phyloP scores from a whole-genome alignment of 1,140 invertebrate species.

The Parapsyche elsis region DNA sequence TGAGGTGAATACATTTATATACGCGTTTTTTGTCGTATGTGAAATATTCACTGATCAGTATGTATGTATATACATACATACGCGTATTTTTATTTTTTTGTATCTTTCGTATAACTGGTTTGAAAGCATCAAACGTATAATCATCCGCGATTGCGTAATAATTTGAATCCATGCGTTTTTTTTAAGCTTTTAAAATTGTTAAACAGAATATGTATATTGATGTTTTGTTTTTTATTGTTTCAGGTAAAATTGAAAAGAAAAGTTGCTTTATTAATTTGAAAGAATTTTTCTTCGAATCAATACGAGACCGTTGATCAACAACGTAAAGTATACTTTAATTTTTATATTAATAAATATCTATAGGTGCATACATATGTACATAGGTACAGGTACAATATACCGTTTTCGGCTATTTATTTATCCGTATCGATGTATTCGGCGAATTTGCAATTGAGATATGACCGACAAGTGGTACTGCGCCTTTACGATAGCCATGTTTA shows the following conservation, averaged over 20 bases:
- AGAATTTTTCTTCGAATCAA: too few relatives aligned
- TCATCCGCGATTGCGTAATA: not conserved
- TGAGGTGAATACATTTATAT: conserved; percentile 1
- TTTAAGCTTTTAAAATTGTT: not conserved
- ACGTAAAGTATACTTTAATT: too few relatives aligned
- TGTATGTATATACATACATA: not conserved
- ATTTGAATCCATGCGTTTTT: conserved; percentile 1
- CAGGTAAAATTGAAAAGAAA: not conserved
- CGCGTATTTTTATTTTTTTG: too few relatives aligned
- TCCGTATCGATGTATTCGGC: not conserved
- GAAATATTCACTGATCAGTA: conserved; percentile 9
- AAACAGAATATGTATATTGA: not conserved
- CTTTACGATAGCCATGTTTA: conserved; percentile 2
- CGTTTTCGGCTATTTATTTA: not conserved
- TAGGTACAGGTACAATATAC: not conserved
- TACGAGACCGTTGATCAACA: too few relatives aligned
- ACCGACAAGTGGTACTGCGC: conserved; percentile 3
- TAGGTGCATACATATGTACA: too few relatives aligned
- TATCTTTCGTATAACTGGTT: not conserved
- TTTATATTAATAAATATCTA: not conserved
- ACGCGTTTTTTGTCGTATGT: not conserved
- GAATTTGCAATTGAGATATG: conserved; percentile 21
- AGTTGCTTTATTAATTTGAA: too few relatives aligned
- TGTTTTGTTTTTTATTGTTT: not conserved
- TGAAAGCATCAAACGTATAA: conserved; percentile 10